phyloP scores from a whole-genome alignment of 2,113 vertebrate genomes.

The Chaetodon auriga region DNA sequence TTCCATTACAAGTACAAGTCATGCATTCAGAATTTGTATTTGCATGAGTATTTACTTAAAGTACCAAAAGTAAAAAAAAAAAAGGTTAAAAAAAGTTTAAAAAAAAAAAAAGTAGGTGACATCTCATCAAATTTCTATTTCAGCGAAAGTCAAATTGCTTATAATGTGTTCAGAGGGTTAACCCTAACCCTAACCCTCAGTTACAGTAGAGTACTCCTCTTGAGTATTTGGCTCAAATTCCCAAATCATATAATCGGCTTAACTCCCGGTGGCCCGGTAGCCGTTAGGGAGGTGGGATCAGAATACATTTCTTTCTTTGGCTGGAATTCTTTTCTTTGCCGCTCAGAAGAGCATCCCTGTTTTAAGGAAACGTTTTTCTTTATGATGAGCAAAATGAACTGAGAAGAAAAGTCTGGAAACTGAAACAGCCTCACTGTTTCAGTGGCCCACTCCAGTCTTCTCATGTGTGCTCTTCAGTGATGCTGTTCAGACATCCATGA shows the following conservation, averaged over 20 bases:
- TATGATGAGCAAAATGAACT: background rate
- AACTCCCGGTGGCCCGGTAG: background rate
- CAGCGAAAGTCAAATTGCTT: background rate
- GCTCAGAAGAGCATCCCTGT: background rate
- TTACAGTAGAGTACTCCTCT: background rate
- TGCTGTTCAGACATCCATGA: background rate
- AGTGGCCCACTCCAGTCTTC: background rate
- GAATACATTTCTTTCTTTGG: conserved; percentile 6
- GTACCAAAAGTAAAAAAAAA: too few species aligned
- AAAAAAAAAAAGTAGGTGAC: too few species aligned
- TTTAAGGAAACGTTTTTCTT: background rate
- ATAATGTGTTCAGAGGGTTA: background rate
- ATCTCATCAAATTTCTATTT: background rate
- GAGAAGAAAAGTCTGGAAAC: background rate
- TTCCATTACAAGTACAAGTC: too few species aligned
- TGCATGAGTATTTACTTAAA: too few species aligned
- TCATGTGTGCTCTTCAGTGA: background rate
- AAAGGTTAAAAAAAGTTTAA: too few species aligned
- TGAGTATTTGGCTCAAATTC: conserved; percentile 2
- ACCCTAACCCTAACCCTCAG: too few species aligned
- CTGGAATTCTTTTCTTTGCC: background rate
- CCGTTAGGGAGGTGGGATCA: background rate
- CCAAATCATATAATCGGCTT: conserved; percentile 11
- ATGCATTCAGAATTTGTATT: too few species aligned
- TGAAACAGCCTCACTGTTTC: background rate